A percentile compares a stretch with the other conserved stretches of the same genome.
phyloP scores from a whole-genome alignment of 2,888 invertebrate genomes.

The Scaptomyza cyrtandrae region DNA sequence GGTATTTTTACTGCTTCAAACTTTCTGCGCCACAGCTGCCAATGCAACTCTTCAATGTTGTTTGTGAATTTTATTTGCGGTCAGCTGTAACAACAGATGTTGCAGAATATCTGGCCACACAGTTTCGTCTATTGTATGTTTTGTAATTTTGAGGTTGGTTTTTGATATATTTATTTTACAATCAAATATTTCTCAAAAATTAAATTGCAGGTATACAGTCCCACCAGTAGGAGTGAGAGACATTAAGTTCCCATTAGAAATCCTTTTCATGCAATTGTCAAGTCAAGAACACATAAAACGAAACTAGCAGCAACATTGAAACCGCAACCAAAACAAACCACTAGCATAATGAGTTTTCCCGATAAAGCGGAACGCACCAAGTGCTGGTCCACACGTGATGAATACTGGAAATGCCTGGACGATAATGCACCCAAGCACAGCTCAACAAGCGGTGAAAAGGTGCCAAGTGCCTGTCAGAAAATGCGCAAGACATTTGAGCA shows the following conservation, averaged over 20 bases:
- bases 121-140: conserved; percentile 46
- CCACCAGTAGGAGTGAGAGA: not conserved
- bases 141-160: conserved; percentile 76
- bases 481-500: conserved; percentile 90
- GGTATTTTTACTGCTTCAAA: not conserved
- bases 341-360: conserved; percentile 90
- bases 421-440: conserved; percentile 86
- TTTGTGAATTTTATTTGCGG: not conserved
- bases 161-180: conserved; percentile 22
- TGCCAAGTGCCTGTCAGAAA: conserved; percentile 87
- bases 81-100: conserved; percentile 29
- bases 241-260: not conserved
- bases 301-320: not conserved
- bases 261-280: not conserved
- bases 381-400: conserved; percentile 95
- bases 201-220: not conserved
- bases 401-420: conserved; percentile 95
- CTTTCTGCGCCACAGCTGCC: conserved; percentile 3
- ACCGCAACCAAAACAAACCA: conserved; percentile 27
- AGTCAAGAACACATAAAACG: not conserved
- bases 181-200: not conserved
- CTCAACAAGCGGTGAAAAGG: conserved; percentile 85
- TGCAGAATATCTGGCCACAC: conserved; percentile 31
- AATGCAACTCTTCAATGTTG: conserved; percentile 36
- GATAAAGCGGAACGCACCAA: conserved; percentile 90